Conservation (phyloP, 2,113 vertebrate genomes). For the Malurus melanocephalus region DNA sequence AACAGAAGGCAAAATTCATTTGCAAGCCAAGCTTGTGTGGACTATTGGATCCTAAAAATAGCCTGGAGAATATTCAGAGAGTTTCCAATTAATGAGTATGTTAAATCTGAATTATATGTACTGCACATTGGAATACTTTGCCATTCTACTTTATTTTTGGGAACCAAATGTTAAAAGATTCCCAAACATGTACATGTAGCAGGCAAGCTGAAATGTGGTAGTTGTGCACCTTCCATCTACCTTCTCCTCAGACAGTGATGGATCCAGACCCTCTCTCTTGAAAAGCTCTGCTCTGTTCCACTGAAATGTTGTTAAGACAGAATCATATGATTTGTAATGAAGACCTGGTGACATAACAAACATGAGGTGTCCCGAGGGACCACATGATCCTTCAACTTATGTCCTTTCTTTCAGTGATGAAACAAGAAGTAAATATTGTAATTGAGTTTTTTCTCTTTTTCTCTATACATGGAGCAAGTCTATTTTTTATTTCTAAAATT, state of each 20-base stretch:
- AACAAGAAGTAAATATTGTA: background rate
- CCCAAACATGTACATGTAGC: background rate
- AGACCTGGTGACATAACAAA: background rate
- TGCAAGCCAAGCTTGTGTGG: background rate
- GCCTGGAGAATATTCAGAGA: background rate
- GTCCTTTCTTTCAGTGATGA: background rate
- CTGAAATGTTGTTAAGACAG: background rate
- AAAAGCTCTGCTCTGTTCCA: background rate
- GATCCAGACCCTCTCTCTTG: background rate
- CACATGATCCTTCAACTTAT: background rate
- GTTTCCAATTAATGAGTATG: background rate
- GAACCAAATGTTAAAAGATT: background rate
- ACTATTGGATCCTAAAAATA: background rate
- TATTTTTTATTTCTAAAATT: background rate
- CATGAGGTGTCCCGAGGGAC: fast-evolving
- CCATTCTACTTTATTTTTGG: background rate
- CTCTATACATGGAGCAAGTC: background rate
- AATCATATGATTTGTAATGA: background rate
- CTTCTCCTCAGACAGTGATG: background rate
- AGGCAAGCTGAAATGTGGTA: background rate
- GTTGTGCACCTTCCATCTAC: background rate
- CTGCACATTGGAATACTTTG: background rate
- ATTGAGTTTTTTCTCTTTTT: background rate
- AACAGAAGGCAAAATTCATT: background rate
- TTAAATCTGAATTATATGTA: background rate